These are phyloP conservation scores for Neria commutata DNA, from an alignment of 2,888 invertebrate genomes.

Conservation along the genomic window DNA sequence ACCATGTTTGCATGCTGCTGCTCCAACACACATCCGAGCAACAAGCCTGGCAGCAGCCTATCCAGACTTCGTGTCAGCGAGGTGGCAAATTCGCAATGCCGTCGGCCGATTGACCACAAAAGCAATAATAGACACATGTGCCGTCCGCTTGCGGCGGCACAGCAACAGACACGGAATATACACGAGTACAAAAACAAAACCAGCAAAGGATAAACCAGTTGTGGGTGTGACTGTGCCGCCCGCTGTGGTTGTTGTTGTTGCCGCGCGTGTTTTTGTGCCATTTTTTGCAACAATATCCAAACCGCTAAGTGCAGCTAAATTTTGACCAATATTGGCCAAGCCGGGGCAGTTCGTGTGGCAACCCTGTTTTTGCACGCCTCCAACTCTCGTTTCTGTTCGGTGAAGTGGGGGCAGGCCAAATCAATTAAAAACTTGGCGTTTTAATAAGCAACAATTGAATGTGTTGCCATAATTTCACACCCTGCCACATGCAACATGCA, in stretches of 20 bases:
- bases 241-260: slow-evolving; percentile 18
- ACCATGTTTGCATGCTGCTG: slow-evolving; percentile 9
- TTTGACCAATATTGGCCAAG: slow-evolving; percentile 4
- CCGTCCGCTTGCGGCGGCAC: neutral
- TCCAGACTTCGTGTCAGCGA: too few relatives aligned
- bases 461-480: slow-evolving; percentile 1
- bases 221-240: slow-evolving; percentile 10
- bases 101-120: slow-evolving; percentile 28
- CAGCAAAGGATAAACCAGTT: neutral
- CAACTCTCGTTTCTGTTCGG: neutral
- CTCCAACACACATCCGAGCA: slow-evolving; percentile 1
- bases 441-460: slow-evolving; percentile 10
- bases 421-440: slow-evolving; percentile 22
- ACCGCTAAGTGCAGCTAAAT: slow-evolving; percentile 56
- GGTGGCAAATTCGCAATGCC: too few relatives aligned
- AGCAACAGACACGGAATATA: neutral
- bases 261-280: slow-evolving; percentile 7
- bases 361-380: too few relatives aligned
- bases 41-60: neutral
- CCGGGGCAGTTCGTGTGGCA: too few relatives aligned
- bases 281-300: slow-evolving; percentile 52
- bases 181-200: neutral
- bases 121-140: slow-evolving; percentile 34
- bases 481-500: neutral
- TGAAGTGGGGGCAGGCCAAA: slow-evolving; percentile 12